Percentiles rank a stretch among this genome's conserved stretches.
phyloP scores from a whole-genome alignment of 2,797 vertebrate genomes.

The Pelobates cultripes region DNA sequence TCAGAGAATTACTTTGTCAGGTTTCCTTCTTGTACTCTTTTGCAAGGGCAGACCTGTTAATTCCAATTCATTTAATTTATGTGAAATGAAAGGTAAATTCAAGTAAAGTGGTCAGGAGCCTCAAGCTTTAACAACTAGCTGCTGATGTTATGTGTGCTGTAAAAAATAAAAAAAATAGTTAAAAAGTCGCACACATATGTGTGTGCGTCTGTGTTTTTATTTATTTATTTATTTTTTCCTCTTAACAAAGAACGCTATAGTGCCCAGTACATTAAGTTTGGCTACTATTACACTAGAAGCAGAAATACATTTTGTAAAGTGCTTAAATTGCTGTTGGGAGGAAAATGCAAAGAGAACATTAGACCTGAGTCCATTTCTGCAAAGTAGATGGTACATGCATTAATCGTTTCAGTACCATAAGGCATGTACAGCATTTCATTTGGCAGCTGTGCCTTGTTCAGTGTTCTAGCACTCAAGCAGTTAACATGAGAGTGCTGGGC shows the following conservation, averaged over 20 bases:
- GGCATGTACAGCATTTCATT: neutral
- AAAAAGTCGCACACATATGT: constrained; percentile 51
- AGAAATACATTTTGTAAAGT: constrained; percentile 59
- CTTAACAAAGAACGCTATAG: constrained; percentile 34
- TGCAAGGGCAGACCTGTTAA: constrained; percentile 79
- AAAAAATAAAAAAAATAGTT: constrained; percentile 55
- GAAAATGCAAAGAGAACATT: constrained; percentile 69
- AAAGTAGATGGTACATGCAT: constrained; percentile 64
- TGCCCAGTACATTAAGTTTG: constrained; percentile 63
- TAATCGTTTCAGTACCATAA: constrained; percentile 8
- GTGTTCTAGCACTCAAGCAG: neutral
- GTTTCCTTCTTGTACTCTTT: constrained; percentile 71
- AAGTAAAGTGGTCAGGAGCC: constrained; percentile 63
- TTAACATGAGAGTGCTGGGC: constrained; percentile 58
- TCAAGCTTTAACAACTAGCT: constrained; percentile 64
- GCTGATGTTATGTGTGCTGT: constrained; percentile 59
- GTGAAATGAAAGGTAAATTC: constrained; percentile 69
- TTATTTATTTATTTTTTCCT: neutral
- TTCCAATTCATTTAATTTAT: constrained; percentile 81
- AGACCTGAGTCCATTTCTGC: constrained; percentile 75
- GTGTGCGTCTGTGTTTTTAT: constrained; percentile 10
- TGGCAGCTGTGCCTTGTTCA: neutral
- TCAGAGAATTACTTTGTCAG: constrained; percentile 78
- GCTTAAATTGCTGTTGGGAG: constrained; percentile 53
- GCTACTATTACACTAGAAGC: constrained; percentile 50